Evolutionary conservation across 2,888 invertebrate species (phyloP).

Genomic region (Rotaria sp.): DNA sequence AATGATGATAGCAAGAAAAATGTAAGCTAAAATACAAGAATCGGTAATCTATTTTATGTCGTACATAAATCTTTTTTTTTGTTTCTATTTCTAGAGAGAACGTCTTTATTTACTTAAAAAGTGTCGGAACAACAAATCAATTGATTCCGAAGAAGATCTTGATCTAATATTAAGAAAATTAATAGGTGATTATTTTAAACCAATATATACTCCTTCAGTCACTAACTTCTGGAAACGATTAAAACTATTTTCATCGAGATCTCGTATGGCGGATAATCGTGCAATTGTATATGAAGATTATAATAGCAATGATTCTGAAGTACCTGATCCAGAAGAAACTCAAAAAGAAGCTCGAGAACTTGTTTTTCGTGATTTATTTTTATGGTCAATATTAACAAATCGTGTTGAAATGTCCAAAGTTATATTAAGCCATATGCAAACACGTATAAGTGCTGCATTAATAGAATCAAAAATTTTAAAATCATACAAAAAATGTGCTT

Average conservation of each 20-base stretch:
- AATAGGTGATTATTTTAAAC: constrained; percentile 31
- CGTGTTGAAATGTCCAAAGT: constrained; percentile 48
- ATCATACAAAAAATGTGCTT: not conserved
- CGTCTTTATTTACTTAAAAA: constrained; percentile 4
- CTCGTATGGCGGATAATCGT: not conserved
- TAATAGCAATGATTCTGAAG: not conserved
- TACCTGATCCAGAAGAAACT: not conserved
- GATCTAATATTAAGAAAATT: not conserved
- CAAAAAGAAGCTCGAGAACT: not conserved
- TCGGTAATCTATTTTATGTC: not conserved
- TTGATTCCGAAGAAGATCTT: not conserved
- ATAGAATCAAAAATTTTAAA: not conserved
- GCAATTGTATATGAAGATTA: not conserved
- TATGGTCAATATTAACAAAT: constrained; percentile 53
- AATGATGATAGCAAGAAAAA: not conserved
- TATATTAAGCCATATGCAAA: constrained; percentile 44
- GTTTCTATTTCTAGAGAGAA: not conserved
- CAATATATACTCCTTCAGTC: not conserved
- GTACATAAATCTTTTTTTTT: no score
- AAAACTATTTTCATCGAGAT: not conserved
- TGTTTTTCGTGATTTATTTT: constrained; percentile 48
- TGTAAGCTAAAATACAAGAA: not conserved
- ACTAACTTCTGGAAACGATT: not conserved
- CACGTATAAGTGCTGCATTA: constrained; percentile 37
- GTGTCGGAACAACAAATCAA: not conserved